Conservation (phyloP, 2,888 invertebrate species). For the Dryadula phaetusa region DNA sequence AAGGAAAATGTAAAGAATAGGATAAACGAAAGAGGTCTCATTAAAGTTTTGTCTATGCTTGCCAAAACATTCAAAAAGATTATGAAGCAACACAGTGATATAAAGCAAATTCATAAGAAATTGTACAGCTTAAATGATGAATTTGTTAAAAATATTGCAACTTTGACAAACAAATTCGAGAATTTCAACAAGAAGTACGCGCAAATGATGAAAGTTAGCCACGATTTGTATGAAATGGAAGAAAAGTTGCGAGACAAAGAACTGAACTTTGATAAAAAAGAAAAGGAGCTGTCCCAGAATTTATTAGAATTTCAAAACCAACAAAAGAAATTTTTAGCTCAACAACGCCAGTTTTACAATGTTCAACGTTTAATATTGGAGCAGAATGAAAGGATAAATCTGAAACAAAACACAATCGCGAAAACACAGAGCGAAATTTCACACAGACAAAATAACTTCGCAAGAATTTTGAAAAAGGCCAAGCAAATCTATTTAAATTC, state of each 20-base stretch:
- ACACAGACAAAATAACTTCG: constrained; percentile 71
- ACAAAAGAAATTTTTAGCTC: constrained; percentile 70
- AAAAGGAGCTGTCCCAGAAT: constrained; percentile 62
- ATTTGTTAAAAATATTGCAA: constrained; percentile 57
- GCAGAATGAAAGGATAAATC: constrained; percentile 73
- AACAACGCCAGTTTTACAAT: constrained; percentile 72
- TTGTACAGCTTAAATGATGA: constrained; percentile 59
- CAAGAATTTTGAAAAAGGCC: constrained; percentile 69
- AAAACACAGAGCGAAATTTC: constrained; percentile 75
- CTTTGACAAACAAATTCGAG: constrained; percentile 59
- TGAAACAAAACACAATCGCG: constrained; percentile 68
- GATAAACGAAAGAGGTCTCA: constrained; percentile 67
- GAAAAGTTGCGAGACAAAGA: constrained; percentile 56
- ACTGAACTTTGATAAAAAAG: constrained; percentile 58
- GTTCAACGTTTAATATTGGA: constrained; percentile 71
- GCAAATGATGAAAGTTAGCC: constrained; percentile 47
- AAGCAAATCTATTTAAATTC: constrained; percentile 63
- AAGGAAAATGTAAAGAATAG: constrained; percentile 53
- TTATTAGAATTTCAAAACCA: constrained; percentile 69
- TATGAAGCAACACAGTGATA: constrained; percentile 70
- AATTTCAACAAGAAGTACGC: constrained; percentile 68
- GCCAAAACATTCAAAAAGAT: constrained; percentile 75
- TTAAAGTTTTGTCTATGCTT: constrained; percentile 71
- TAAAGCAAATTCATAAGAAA: constrained; percentile 64
- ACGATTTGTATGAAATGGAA: constrained; percentile 50